Conservation (phyloP, 2,888 invertebrate species). For the Parnassius apollo region DNA sequence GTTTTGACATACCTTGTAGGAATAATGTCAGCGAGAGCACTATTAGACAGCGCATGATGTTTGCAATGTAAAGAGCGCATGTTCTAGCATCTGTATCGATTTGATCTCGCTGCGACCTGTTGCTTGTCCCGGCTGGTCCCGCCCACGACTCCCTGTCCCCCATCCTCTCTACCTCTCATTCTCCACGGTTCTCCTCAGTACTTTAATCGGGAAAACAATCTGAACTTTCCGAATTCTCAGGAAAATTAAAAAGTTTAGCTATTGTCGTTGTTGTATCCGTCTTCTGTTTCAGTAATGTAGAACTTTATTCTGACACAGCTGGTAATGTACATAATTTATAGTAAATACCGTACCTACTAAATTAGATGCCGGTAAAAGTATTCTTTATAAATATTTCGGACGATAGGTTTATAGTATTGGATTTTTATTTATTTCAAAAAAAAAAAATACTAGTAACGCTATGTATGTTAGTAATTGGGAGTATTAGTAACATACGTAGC, state of each 20-base stretch:
- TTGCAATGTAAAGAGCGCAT: constrained; percentile 60
- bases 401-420: too few species aligned
- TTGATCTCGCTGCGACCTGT: constrained; percentile 63
- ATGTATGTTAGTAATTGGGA: too few species aligned
- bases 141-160: constrained; percentile 41
- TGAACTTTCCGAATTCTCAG: constrained; percentile 69
- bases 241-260: constrained; percentile 64
- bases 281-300: background rate
- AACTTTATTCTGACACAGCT: background rate
- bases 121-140: constrained; percentile 58
- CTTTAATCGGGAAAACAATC: constrained; percentile 72
- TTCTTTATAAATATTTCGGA: too few species aligned
- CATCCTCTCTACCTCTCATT: constrained; percentile 32
- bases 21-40: constrained; percentile 64
- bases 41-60: constrained; percentile 69
- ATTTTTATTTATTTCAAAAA: too few species aligned
- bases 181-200: constrained; percentile 43
- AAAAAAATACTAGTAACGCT: too few species aligned
- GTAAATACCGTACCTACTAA: too few species aligned
- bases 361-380: too few species aligned
- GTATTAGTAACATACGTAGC: too few species aligned
- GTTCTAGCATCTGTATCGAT: constrained; percentile 74
- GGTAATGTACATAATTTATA: background rate
- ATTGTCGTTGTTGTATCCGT: constrained; percentile 30
- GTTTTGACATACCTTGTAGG: constrained; percentile 65